Base-by-base conservation (phyloP, 2,888 invertebrate species). In the Dichetophora obliterata region DNA sequence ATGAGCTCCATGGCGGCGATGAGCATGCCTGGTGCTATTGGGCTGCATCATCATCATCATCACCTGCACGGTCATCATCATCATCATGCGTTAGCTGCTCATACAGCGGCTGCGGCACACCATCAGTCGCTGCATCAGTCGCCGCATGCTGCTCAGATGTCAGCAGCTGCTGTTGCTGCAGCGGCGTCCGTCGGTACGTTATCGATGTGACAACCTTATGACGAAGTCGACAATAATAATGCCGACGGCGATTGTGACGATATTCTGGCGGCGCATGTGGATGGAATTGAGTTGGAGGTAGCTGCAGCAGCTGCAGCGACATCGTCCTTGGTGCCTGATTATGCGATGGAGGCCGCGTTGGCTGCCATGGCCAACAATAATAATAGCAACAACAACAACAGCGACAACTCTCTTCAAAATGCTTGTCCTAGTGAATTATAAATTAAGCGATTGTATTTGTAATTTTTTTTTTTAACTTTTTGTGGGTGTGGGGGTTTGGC, bases 21-120 rank as follows among this genome's bases (percentile, higher is more conserved):
- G 87, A 84, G 87, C 22, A 86, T 89, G 84, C 85, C 87, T 19
- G 82, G 85, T 31, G 79, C 80, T 52, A 88, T 89, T 85, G 90
- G 91, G 0, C 89, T 92, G 52, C 91, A 91, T 54, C 91, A 91
- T 81, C 91, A 68, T 89, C 83, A 86, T 59, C 83, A 85, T 65
- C 88, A 87, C 75, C 79, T 86, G 75, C 82, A 80, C 50, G 80
- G 80, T 1, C 81, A 81, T n/a, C 76, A 76, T 22, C 80, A 81
- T 72, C 73, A 78, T 16, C 65, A 50, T 37, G 74, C 74, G 2
- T 61, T 80, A 66, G 78, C 75, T 9, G 75, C 75, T 2, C 70
- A 63, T 52, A 22, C 63, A 68, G 85, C 87, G 16, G 88, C 89
- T 72, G 86, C 88, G 65, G 84, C 84, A 75, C 87, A 85, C 76